Evolutionary conservation across 2,797 vertebrate species (phyloP), one percentile per base, ranked within the genome.

Genomic region (Phrynocephalus vlangalii): DNA sequence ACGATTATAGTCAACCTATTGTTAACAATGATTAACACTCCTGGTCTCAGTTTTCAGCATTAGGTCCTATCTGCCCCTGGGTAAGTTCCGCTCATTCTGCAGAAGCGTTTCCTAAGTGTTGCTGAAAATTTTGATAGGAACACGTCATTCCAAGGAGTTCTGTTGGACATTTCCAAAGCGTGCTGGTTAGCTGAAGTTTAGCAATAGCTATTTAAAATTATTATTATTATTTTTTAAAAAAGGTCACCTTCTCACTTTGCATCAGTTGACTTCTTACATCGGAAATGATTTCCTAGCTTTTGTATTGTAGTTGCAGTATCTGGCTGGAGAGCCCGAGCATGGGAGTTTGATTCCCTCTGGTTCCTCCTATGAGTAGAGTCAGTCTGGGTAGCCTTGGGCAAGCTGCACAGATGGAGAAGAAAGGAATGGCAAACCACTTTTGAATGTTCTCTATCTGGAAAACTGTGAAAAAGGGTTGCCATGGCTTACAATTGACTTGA

Each of bases 211-310:
- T 3, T 86, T 88, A 0, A 76, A 13, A 15, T 38, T 13, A 83
- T 44, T 48, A 5, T 28, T 44, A 44, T 44, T 44, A 86, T 91
- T 78, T 72, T 50, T 33, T n/a, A n/a, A 26, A 13, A 26, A 13
- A 66, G 28, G 20, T 22, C 24, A 6, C 18, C 18, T 3, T 66
- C 78, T 50, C 28, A 16, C n/a, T 68, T 79, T 79, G 24, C 5
- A 83, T 79, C 83, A 76, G 4, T 7, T 15, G 26, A 0, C 38
- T 90, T 79, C n/a, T n/a, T 86, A 80, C 16, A 84, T 86, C 91
- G 86, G 87, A 80, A 76, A 72, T 48, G 7, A 71, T 84, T 3
- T 5, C 38, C 44, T 71, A 81, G 30, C 83, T 87, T 20, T n/a
- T 87, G 1, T 56, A 56, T 56, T 56, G 52, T 56, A 56, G 52